Conservation (phyloP, 2,113 vertebrate species). For the Collichthys lucidus region DNA sequence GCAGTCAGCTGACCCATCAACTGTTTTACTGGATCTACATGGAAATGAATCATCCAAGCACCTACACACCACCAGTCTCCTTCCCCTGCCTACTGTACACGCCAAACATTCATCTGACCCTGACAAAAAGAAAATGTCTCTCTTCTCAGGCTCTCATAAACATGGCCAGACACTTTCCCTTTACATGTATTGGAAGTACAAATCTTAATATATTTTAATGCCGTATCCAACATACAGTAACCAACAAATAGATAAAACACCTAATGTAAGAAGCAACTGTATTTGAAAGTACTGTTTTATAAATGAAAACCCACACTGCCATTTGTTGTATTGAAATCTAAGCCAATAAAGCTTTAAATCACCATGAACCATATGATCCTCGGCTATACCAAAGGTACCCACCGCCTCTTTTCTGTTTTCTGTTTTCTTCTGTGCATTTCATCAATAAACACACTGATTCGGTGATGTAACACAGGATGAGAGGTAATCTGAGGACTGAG, state of each 20-base stretch:
- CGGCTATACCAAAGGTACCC: conserved; percentile 66
- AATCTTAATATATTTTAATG: conserved; percentile 71
- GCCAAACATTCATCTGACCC: conserved; percentile 57
- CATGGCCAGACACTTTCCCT: conserved; percentile 65
- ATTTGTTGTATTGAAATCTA: conserved; percentile 84
- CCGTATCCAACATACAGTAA: conserved; percentile 59
- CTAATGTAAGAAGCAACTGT: conserved; percentile 71
- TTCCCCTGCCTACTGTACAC: conserved; percentile 54
- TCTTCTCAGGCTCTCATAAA: conserved; percentile 80
- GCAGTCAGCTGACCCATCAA: conserved; percentile 60
- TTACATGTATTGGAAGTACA: conserved; percentile 73
- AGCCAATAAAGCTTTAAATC: conserved; percentile 85
- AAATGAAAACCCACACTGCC: conserved; percentile 82
- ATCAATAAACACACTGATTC: conserved; percentile 32
- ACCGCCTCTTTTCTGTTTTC: conserved; percentile 62
- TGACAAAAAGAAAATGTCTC: conserved; percentile 66
- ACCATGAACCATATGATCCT: conserved; percentile 72
- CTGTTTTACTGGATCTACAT: conserved; percentile 62
- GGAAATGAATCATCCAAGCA: conserved; percentile 55
- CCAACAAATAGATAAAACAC: conserved; percentile 54
- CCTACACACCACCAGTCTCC: conserved; percentile 43
- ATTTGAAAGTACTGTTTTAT: conserved; percentile 83
- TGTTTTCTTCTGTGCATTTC: conserved; percentile 59
- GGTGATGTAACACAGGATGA: conserved; percentile 12
- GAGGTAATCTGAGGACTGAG: conserved; percentile 27